Evolutionary conservation across 2,113 vertebrate genomes (phyloP), one percentile per base, ranked within the genome.

Genomic region (Ursus arctos): DNA sequence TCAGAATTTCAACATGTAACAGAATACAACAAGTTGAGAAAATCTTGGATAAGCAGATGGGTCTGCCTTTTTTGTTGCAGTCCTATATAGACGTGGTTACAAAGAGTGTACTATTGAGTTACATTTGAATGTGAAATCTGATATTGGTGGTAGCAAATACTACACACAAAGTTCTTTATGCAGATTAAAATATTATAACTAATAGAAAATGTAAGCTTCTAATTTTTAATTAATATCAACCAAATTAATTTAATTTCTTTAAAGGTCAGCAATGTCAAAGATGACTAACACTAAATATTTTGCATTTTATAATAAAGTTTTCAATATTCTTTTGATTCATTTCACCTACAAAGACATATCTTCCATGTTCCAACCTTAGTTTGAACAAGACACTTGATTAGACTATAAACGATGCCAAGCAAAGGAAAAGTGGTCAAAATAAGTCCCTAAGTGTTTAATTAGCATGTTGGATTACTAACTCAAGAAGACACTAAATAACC

Each of bases 371-470:
- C 63, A 80, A 85, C 6, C 61, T 80, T 55, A 71, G 61, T 83
- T 11, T 74, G 21, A 94, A 24, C 67, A 94, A 96, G 85, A 71
- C 15, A 79, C 4, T 77, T 69, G 40, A 77, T 53, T 31, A 76
- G 80, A 31, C 59, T 72, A 61, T 51, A 96, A 80, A 79, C 63
- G 61, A 94, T 85, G 28, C 13, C n/a, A 72, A 85, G 28, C 15
- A 61, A 91, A 91, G 19, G 15, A 63, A 65, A 85, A 79, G n/a
- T 90, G 26, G 61, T 85, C 55, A 55, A 80, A 94, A 72, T 13
- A 63, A 90, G 55, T 80, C 87, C 72, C 43, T 55, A 53, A n/a
- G 71, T 90, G 80, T 55, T 80, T 94, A 80, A 72, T 94, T 91
- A 90, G 6, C 51, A 80, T n/a, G 19, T 22, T 63, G n/a, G 47